phyloP scores from a whole-genome alignment of 2,888 invertebrate genomes.

The Drosophila neotestacea region DNA sequence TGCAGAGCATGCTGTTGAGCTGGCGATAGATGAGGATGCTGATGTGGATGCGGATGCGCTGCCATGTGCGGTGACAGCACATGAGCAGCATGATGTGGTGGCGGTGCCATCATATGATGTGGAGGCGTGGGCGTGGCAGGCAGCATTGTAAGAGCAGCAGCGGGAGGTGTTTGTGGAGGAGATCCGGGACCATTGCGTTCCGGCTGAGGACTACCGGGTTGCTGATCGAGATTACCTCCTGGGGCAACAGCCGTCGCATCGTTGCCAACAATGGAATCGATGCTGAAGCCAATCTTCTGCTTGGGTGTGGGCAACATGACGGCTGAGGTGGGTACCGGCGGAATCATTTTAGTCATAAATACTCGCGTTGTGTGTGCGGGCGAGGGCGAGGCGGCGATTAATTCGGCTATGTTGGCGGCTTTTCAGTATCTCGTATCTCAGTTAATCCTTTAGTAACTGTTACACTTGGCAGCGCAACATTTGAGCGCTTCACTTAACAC shows the following conservation, averaged over 20 bases:
- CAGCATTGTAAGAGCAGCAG: constrained; percentile 55
- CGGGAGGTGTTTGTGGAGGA: constrained; percentile 82
- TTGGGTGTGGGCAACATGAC: constrained; percentile 94
- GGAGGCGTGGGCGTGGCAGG: constrained; percentile 62
- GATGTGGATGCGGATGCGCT: constrained; percentile 59
- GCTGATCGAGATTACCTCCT: constrained; percentile 50
- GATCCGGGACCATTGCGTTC: constrained; percentile 78
- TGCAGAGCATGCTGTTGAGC: constrained; percentile 82
- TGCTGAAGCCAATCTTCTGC: constrained; percentile 97
- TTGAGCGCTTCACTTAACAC: constrained; percentile 42
- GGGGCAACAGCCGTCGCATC: constrained; percentile 67
- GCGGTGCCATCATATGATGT: constrained; percentile 74
- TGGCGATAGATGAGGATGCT: constrained; percentile 69
- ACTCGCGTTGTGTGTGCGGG: constrained; percentile 72
- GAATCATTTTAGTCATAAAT: constrained; percentile 91
- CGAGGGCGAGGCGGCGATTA: constrained; percentile 73
- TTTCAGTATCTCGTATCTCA: constrained; percentile 26
- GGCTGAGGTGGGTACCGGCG: constrained; percentile 96
- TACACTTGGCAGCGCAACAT: constrained; percentile 57
- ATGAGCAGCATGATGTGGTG: constrained; percentile 57
- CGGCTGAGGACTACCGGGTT: constrained; percentile 63
- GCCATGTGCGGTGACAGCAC: constrained; percentile 64
- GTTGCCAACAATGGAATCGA: constrained; percentile 96
- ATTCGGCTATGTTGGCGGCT: constrained; percentile 77
- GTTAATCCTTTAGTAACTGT: constrained; percentile 44